Evolutionary conservation across 2,888 invertebrate genomes (phyloP), one percentile per base, ranked within the genome.

Genomic region (Orchesellides sinensis): DNA sequence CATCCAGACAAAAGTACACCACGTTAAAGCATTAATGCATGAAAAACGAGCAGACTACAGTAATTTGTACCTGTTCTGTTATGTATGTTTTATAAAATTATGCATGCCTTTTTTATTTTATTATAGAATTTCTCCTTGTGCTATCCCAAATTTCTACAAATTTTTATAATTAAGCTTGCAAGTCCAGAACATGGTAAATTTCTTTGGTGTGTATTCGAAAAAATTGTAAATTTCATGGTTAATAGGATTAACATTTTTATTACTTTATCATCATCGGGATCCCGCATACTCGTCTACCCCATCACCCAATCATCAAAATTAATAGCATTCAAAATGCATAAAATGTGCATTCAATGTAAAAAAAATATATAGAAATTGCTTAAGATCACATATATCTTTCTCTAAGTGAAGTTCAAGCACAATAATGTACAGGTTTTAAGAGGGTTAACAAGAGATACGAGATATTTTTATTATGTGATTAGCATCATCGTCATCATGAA

Each of bases 391-490:
- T 54, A 54, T 54, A 61, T 61, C 61, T 17, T 61, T 32, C 17
- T 19, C 10, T 19, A 32, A 32, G 32, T 61, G 32, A 61, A 32
- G 61, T 61, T 32, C 14, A 29, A 56, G 32, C 23, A 61, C 32
- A 32, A 61, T 61, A 61, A 61, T 61, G 61, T 61, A 61, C 61
- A 61, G 19, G 61, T 61, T 61, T 61, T 32, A 32, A 32, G 23
- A 6, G 21, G 19, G 17, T 29, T 19, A 8, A 23, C n/a, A 19
- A 29, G 61, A 61, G 61, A 17, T n/a, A 32, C 4, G 29, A 61
- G 29, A 61, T 61, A 32, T 17, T 61, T 61, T 61, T 61, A 61
- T 61, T 61, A 61, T 61, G 61, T 61, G 32, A 61, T 61, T 61
- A 61, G 29, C 29, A 61, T 61, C 29, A 61, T 61, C 56, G n/a